Conservation (phyloP, 1,140 invertebrate genomes). For the Drosophila hydei region DNA sequence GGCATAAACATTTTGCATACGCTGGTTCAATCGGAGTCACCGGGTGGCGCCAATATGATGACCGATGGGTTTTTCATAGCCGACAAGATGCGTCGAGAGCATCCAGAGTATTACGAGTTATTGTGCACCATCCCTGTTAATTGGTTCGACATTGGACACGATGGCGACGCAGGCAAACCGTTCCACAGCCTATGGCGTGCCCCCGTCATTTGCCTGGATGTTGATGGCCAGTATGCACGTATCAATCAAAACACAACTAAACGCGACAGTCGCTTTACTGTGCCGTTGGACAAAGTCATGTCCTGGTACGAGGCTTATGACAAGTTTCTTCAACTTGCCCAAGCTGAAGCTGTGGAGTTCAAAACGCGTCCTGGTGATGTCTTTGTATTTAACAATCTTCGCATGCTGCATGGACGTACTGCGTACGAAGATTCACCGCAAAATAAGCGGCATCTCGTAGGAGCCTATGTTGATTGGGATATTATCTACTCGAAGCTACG, state of each 20-base stretch:
- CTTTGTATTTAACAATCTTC: slow-evolving; percentile 88
- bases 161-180: slow-evolving; percentile 84
- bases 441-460: slow-evolving; percentile 87
- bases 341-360: slow-evolving; percentile 85
- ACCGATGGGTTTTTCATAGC: slow-evolving; percentile 87
- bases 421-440: slow-evolving; percentile 85
- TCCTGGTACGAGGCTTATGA: slow-evolving; percentile 87
- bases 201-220: slow-evolving; percentile 86
- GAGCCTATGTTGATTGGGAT: slow-evolving; percentile 90
- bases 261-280: slow-evolving; percentile 87
- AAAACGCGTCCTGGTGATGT: slow-evolving; percentile 88
- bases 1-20: slow-evolving; percentile 89
- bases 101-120: slow-evolving; percentile 86
- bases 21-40: slow-evolving; percentile 86
- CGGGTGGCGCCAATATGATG: slow-evolving; percentile 87
- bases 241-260: slow-evolving; percentile 88
- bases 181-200: slow-evolving; percentile 87
- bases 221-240: slow-evolving; percentile 85
- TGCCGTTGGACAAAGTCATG: slow-evolving; percentile 85
- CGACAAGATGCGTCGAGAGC: slow-evolving; percentile 84
- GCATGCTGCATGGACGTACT: slow-evolving; percentile 88
- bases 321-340: slow-evolving; percentile 84
- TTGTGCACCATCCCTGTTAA: slow-evolving; percentile 86
- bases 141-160: slow-evolving; percentile 88
- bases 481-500: slow-evolving; percentile 87